Percentiles rank a stretch among this genome's conserved stretches.
phyloP scores from a whole-genome alignment of 2,888 invertebrate species.

The Zaprionus bogoriensis region DNA sequence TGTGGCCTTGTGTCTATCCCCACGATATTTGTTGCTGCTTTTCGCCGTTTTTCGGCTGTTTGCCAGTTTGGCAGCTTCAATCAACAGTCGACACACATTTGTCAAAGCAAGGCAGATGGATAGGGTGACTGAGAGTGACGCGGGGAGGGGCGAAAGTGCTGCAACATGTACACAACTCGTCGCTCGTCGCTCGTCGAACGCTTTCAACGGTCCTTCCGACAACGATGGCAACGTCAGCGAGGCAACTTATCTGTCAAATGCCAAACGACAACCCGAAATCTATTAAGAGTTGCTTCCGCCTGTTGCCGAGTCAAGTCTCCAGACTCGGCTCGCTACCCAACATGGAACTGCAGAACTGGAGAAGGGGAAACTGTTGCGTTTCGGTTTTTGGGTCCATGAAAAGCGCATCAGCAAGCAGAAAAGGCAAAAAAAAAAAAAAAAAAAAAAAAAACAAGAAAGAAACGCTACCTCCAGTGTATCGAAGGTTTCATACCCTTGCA shows the following conservation, averaged over 20 bases:
- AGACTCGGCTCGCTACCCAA: background rate
- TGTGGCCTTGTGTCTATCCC: conserved; percentile 17
- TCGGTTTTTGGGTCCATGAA: conserved; percentile 12
- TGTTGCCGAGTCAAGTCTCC: conserved; percentile 36
- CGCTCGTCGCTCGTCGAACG: too few species aligned
- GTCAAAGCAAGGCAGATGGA: conserved; percentile 10
- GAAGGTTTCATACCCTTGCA: background rate
- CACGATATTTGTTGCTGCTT: background rate
- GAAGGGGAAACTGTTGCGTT: background rate
- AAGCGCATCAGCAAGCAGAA: conserved; percentile 35
- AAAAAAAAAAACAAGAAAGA: background rate
- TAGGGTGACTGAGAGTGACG: background rate
- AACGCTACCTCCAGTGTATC: too few species aligned
- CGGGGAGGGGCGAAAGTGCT: conserved; percentile 11
- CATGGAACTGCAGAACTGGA: background rate
- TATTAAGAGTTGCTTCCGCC: conserved; percentile 62
- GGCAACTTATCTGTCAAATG: conserved; percentile 63
- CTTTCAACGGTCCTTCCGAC: conserved; percentile 24
- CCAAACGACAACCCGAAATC: conserved; percentile 61
- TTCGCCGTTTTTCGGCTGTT: conserved; percentile 17
- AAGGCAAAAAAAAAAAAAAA: background rate
- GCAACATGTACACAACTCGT: conserved; percentile 47
- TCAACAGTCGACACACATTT: conserved; percentile 53
- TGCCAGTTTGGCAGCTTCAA: conserved; percentile 52
- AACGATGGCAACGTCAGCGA: conserved; percentile 4